These are phyloP conservation scores for Acestrorhynchus altus DNA, from an alignment of 2,797 vertebrate genomes.

Conservation along the genomic window DNA sequence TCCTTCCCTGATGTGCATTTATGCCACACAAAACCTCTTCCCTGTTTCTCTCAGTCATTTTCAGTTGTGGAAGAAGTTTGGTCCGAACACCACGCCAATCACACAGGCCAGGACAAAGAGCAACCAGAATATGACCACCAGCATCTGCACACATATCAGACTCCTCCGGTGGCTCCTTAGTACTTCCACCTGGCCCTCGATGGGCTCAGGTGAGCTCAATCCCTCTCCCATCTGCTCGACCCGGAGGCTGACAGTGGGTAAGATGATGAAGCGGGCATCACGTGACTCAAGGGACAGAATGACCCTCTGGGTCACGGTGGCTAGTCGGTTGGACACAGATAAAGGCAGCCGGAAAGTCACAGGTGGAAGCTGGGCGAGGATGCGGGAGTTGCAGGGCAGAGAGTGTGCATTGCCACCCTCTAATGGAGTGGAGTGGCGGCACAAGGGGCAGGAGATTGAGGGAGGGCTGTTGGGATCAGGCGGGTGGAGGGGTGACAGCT, in stretches of 20 bases:
- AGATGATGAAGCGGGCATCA: conserved; percentile 76
- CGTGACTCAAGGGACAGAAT: conserved; percentile 77
- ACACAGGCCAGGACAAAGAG: conserved; percentile 78
- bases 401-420: conserved; percentile 66
- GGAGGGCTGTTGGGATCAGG: conserved; percentile 51
- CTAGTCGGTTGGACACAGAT: conserved; percentile 56
- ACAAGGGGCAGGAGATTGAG: conserved; percentile 79
- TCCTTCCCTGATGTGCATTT: no score
- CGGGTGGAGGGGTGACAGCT: conserved; percentile 66
- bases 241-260: conserved; percentile 80
- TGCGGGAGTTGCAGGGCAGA: conserved; percentile 75
- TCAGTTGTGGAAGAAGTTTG: conserved; percentile 69
- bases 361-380: conserved; percentile 70
- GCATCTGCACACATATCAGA: conserved; percentile 74
- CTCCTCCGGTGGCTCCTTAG: conserved; percentile 69
- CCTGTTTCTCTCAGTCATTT: background rate
- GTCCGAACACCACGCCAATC: conserved; percentile 76
- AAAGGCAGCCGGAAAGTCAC: conserved; percentile 64
- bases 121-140: conserved; percentile 77
- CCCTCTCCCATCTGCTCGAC: conserved; percentile 79
- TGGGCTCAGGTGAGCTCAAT: conserved; percentile 33
- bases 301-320: conserved; percentile 75
- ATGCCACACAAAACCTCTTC: background rate
- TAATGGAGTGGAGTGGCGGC: conserved; percentile 77
- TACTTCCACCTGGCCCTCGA: conserved; percentile 61